Base-by-base conservation (phyloP, 2,888 invertebrate genomes). In the Crepidodera aurea region DNA sequence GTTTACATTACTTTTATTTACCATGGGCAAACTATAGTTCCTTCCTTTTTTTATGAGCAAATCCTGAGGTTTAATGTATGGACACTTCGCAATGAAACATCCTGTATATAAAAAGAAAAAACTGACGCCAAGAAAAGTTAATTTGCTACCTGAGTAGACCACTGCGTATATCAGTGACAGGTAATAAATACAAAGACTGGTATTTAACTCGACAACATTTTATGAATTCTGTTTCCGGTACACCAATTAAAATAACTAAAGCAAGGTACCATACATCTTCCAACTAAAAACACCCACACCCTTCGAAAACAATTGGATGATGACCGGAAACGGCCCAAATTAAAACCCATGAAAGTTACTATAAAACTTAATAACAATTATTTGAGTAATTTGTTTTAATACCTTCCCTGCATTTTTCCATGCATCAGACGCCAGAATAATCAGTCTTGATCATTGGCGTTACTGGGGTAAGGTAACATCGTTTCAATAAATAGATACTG, bases 271-370 rank as follows among this genome's bases (percentile, higher is more conserved):
- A 50, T 27, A 50, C 48, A 50, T 44, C 48, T 48, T 37, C 34
- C 48, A 39, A 57, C 27, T 57, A 48, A 57, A 55, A 48, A 57
- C 63, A 59, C 63, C 63, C 63, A 63, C 63, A 59, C 63, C 59
- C 58, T 29, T 37, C 19, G 39, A 15, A 50, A 46, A 50, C 54
- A 63, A 63, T 59, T 63, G 63, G 50, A 55, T 63, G 59, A 63
- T 59, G 63, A 63, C 63, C 63, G 63, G 63, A 63, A 63, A 63
- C 55, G 54, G 42, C 27, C 54, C 50, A 55, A 63, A 63, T 63
- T 63, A 55, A 58, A 63, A 55, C 53, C 44, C 63, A 55, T 59
- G 59, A 55, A 58, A 63, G 54, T 63, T 59, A 55, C 63, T 59
- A 63, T 59, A 34, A 59, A 59, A 55, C 51, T 59, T 63, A 63